Evolutionary conservation across 2,888 invertebrate genomes (phyloP), one percentile per base, ranked within the genome.

Genomic region (Epirrita christyi): DNA sequence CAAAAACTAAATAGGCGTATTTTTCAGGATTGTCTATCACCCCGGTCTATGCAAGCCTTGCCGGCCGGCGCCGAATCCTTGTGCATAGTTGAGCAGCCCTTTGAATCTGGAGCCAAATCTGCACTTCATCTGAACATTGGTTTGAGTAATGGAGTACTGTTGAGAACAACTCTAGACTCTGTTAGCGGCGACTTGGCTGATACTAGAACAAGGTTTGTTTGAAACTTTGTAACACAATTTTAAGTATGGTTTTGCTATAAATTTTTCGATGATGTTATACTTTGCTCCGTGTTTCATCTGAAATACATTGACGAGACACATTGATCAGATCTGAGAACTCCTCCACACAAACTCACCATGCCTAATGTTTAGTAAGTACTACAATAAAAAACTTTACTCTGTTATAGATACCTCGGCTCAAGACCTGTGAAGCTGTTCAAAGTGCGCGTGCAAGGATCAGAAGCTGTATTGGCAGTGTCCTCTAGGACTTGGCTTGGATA

Each of bases 401-500:
- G 11, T 75, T 70, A 21, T 62, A 92, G 92, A 63, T 99, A 99
- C 85, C 93, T 99, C 46, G 99, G 99, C 21, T 97, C 98, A 0
- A 93, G 98, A 48, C 97, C 99, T 0, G 99, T 99, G 0, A 99
- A 99, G 84, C 92, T 99, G 4, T 99, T 99, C 85, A 95, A 98
- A 78, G 98, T 99, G 55, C 94, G 95, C 63, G 98, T 99, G 94
- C 99, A 99, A 79, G 97, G 97, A 10, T 96, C 97, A 8, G 98
- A 99, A 85, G 98, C 99, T 0, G 99, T 99, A 0, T 88, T 99
- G 32, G 99, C 99, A 0, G 98, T 99, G 94, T 99, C 99, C 0
- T 98, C 98, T 68, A 94, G 99, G 67, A 98, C 98, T 0, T 99
- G 99, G 99, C 93, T 99, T 21, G 98, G 98, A 76, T 99, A 99